Percentiles rank a stretch among this genome's conserved stretches.
Conservation (phyloP, 1,140 invertebrate species). For the Drosophila pallidifrons region DNA sequence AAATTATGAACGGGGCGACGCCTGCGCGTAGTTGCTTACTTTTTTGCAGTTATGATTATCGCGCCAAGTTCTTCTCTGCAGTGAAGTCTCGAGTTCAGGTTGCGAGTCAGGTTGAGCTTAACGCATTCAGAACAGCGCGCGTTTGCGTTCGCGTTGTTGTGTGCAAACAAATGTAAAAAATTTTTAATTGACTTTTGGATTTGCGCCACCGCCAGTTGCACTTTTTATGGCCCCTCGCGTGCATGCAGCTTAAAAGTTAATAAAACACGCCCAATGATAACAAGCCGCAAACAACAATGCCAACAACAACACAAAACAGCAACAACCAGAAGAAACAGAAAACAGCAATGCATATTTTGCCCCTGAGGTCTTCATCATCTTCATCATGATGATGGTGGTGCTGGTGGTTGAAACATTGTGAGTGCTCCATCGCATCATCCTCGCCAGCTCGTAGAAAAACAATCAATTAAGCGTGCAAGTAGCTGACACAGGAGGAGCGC, state of each 20-base stretch:
- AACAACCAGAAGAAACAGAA: background rate
- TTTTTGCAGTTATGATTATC: constrained; percentile 84
- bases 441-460: constrained; percentile 78
- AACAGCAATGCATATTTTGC: constrained; percentile 71
- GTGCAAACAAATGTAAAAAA: constrained; percentile 84
- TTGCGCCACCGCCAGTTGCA: constrained; percentile 73
- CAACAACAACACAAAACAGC: background rate
- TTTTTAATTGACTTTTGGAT: constrained; percentile 84
- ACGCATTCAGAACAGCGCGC: constrained; percentile 19
- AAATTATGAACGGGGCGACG: constrained; percentile 77
- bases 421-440: constrained; percentile 25
- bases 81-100: background rate
- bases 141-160: constrained; percentile 34
- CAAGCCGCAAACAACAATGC: constrained; percentile 66
- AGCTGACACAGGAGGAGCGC: constrained; percentile 72
- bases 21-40: constrained; percentile 81
- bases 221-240: constrained; percentile 82
- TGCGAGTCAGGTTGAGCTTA: constrained; percentile 18
- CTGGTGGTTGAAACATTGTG: constrained; percentile 37
- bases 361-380: constrained; percentile 80
- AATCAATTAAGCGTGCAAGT: constrained; percentile 82
- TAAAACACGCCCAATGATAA: constrained; percentile 84
- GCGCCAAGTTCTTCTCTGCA: constrained; percentile 49
- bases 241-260: constrained; percentile 82
- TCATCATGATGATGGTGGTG: constrained; percentile 11